These are phyloP conservation scores for Lepidocyrtinus sp. DNA, from an alignment of 2,888 invertebrate species.

Conservation along the genomic window DNA sequence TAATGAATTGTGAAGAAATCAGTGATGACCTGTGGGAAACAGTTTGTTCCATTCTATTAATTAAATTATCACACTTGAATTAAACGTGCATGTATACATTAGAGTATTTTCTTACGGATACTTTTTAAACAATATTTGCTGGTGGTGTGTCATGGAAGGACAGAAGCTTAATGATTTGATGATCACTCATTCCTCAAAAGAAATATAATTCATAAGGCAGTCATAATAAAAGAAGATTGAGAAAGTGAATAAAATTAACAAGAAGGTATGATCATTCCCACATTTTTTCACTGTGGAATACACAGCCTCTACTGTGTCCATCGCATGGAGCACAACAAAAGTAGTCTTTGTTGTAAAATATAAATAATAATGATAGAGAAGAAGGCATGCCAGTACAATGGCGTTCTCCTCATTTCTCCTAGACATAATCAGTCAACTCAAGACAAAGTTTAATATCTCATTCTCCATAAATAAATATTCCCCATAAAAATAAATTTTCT, in stretches of 20 bases:
- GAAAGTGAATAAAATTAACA: slow-evolving; percentile 16
- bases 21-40: slow-evolving; percentile 41
- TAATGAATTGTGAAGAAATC: too few species aligned
- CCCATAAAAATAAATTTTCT: slow-evolving; percentile 6
- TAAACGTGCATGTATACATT: background rate
- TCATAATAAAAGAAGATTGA: slow-evolving; percentile 5
- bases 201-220: slow-evolving; percentile 10
- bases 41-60: slow-evolving; percentile 48
- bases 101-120: too few species aligned
- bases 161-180: slow-evolving; percentile 6
- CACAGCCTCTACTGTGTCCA: too few species aligned
- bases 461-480: slow-evolving; percentile 15
- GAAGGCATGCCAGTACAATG: background rate
- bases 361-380: slow-evolving; percentile 1
- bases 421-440: slow-evolving; percentile 9
- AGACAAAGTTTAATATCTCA: background rate
- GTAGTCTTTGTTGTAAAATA: slow-evolving; percentile 1
- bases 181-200: slow-evolving; percentile 11
- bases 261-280: slow-evolving; percentile 15
- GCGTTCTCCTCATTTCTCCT: background rate
- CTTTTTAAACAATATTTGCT: background rate
- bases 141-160: background rate
- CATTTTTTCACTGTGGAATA: slow-evolving; percentile 10
- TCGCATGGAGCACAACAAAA: too few species aligned
- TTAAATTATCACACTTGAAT: slow-evolving; percentile 54